Evolutionary conservation across 2,888 invertebrate species (phyloP).

Genomic region (Myopa tessellatipennis): DNA sequence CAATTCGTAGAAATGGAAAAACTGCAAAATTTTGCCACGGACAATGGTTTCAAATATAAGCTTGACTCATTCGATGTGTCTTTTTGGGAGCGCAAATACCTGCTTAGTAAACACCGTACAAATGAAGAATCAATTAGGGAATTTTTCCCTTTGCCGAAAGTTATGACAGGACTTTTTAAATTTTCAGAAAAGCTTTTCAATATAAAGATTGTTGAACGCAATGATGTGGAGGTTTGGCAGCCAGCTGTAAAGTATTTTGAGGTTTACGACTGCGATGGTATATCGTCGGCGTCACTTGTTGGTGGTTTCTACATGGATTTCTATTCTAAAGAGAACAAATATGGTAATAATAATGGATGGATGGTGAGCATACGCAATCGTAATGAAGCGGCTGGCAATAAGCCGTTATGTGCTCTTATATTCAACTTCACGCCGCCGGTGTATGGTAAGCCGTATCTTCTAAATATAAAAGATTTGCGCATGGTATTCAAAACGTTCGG

Average conservation of each 20-base stretch:
- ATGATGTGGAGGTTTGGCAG: constrained; percentile 81
- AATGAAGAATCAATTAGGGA: constrained; percentile 79
- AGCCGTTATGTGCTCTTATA: constrained; percentile 83
- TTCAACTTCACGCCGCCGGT: constrained; percentile 82
- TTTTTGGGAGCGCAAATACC: constrained; percentile 87
- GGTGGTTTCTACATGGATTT: constrained; percentile 91
- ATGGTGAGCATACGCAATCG: constrained; percentile 82
- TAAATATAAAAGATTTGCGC: constrained; percentile 81
- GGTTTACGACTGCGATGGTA: constrained; percentile 73
- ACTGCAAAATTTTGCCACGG: constrained; percentile 78
- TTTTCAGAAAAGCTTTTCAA: constrained; percentile 83
- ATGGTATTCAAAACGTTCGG: constrained; percentile 89
- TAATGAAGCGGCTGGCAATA: constrained; percentile 74
- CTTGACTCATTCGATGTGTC: constrained; percentile 87
- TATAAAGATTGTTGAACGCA: constrained; percentile 77
- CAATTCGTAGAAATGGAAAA: constrained; percentile 81
- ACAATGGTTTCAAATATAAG: constrained; percentile 77
- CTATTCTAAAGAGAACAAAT: constrained; percentile 76
- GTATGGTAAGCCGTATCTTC: constrained; percentile 75
- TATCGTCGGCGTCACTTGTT: constrained; percentile 69
- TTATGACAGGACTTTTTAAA: constrained; percentile 82
- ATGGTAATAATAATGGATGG: constrained; percentile 78
- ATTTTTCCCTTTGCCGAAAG: constrained; percentile 85
- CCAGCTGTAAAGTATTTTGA: constrained; percentile 86
- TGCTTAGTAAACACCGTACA: constrained; percentile 74